phyloP scores from a whole-genome alignment of 2,888 invertebrate genomes.

The Lasioglossum lativentre region DNA sequence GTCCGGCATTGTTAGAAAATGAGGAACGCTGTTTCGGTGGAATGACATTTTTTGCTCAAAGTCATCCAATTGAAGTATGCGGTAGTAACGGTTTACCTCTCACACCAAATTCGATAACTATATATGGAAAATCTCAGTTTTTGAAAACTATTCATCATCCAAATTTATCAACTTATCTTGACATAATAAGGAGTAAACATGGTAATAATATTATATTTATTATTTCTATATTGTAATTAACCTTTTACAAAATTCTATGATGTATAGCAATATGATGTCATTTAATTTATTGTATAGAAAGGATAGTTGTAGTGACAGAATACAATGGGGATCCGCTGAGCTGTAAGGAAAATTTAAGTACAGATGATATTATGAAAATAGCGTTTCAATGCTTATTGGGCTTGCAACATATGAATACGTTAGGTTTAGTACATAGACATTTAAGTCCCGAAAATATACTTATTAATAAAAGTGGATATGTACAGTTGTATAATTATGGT shows the following conservation, averaged over 20 bases:
- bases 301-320: conserved; percentile 93
- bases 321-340: conserved; percentile 89
- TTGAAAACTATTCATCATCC: conserved; percentile 92
- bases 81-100: conserved; percentile 98
- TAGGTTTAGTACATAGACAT: conserved; percentile 92
- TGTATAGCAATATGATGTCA: background rate
- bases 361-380: conserved; percentile 87
- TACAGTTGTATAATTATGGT: conserved; percentile 97
- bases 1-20: conserved; percentile 83
- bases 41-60: conserved; percentile 95
- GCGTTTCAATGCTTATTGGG: conserved; percentile 91
- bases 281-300: conserved; percentile 86
- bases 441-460: conserved; percentile 94
- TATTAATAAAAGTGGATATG: conserved; percentile 89
- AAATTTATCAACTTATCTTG: conserved; percentile 95
- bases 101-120: conserved; percentile 98
- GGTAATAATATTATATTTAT: conserved; percentile 86
- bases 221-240: background rate
- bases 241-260: conserved; percentile 45
- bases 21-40: conserved; percentile 90
- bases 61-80: conserved; percentile 95
- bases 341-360: conserved; percentile 84
- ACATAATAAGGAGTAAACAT: conserved; percentile 96
- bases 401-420: conserved; percentile 89
- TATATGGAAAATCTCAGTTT: conserved; percentile 94